A percentile compares a stretch with the other conserved stretches of the same genome.
phyloP scores from a whole-genome alignment of 2,888 invertebrate species.

The Caradrina clavipalpis region DNA sequence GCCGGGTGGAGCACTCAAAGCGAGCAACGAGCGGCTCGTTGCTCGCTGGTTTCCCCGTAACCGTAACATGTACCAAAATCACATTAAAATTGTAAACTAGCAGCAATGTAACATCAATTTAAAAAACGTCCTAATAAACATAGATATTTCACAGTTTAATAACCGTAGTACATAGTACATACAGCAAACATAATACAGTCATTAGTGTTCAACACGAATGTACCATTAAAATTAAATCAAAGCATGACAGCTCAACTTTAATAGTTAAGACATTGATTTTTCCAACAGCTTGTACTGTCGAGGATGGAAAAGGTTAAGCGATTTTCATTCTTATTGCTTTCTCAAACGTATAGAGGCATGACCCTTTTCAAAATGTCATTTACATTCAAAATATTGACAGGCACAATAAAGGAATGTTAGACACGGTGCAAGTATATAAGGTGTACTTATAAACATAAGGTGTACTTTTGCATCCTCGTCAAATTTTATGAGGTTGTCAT shows the following conservation, averaged over 20 bases:
- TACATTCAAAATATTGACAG: background rate
- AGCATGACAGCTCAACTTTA: slow-evolving; percentile 17
- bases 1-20: too few species aligned
- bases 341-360: background rate
- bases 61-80: too few species aligned
- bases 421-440: too few species aligned
- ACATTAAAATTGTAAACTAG: background rate
- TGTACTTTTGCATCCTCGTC: too few species aligned
- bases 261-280: slow-evolving; percentile 44
- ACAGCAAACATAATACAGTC: slow-evolving; percentile 20
- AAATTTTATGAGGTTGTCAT: too few species aligned
- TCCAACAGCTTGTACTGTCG: slow-evolving; percentile 1
- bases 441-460: too few species aligned
- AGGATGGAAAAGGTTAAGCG: background rate
- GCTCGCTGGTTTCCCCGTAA: too few species aligned
- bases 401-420: too few species aligned
- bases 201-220: slow-evolving; percentile 43
- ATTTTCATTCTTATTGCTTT: background rate
- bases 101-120: slow-evolving; percentile 1
- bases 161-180: slow-evolving; percentile 10
- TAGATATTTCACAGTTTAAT: slow-evolving; percentile 22
- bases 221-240: slow-evolving; percentile 41
- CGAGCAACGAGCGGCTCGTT: too few species aligned
- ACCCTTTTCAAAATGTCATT: background rate
- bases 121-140: slow-evolving; percentile 37